These are phyloP conservation scores for Dryobates pubescens DNA, from an alignment of 2,797 vertebrate species.

Conservation along the genomic window DNA sequence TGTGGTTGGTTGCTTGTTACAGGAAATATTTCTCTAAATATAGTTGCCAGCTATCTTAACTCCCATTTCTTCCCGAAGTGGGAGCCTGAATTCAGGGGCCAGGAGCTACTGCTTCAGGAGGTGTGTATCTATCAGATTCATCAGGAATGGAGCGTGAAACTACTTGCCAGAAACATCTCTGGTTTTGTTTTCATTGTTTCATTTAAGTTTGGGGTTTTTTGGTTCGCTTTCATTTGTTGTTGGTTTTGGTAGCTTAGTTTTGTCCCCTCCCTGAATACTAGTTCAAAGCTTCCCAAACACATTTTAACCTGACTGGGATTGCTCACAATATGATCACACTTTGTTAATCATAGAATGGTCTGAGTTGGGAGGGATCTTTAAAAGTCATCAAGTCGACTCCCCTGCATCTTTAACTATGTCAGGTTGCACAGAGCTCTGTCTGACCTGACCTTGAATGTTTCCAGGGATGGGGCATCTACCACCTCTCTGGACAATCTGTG, in stretches of 20 bases:
- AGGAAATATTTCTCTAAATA: neutral
- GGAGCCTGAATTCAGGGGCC: neutral
- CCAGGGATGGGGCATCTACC: too few species aligned
- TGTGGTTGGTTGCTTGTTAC: neutral
- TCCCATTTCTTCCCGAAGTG: neutral
- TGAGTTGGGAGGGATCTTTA: too few species aligned
- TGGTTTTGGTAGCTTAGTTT: neutral
- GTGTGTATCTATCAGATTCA: neutral
- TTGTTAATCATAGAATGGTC: neutral
- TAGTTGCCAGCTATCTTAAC: neutral
- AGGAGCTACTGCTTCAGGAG: slow-evolving; percentile 9
- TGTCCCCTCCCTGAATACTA: neutral
- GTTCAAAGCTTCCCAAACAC: neutral
- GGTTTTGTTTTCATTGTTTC: neutral
- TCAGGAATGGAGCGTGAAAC: neutral
- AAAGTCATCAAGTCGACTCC: too few species aligned
- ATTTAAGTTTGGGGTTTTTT: neutral
- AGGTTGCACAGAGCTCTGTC: too few species aligned
- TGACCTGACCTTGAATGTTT: too few species aligned
- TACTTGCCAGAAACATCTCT: neutral
- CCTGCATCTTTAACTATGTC: too few species aligned
- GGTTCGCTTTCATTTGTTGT: neutral
- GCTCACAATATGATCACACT: neutral
- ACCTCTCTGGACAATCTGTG: too few species aligned
- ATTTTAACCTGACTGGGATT: neutral